Evolutionary conservation across 2,888 invertebrate genomes (phyloP).

Genomic region (Drosophila mettleri): DNA sequence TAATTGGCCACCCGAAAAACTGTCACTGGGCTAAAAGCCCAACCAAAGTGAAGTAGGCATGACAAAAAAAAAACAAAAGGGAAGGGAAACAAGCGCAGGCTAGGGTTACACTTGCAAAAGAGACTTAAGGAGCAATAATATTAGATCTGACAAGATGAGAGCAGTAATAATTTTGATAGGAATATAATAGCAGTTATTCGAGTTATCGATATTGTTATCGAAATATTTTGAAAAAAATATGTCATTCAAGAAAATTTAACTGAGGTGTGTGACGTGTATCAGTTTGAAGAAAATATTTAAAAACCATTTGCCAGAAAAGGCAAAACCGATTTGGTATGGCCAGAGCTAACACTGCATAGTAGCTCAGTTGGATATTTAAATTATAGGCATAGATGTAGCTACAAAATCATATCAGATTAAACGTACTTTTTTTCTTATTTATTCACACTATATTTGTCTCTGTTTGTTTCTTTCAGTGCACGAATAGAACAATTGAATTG

Average conservation of each 20-base stretch:
- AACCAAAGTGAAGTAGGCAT: background rate
- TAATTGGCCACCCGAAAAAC: slow-evolving; percentile 56
- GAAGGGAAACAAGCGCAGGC: background rate
- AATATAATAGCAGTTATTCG: background rate
- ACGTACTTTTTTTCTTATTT: background rate
- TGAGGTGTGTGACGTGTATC: too few species aligned
- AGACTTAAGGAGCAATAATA: background rate
- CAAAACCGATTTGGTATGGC: background rate
- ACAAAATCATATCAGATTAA: background rate
- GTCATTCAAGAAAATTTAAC: too few species aligned
- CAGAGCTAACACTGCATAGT: too few species aligned
- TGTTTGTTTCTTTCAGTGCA: background rate
- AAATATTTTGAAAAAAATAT: background rate
- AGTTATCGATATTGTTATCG: background rate
- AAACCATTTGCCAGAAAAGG: background rate
- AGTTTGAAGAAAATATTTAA: background rate
- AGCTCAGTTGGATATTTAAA: background rate
- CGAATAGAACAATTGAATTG: slow-evolving; percentile 61
- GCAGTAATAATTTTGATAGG: background rate
- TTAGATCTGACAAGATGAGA: too few species aligned
- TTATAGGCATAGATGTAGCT: background rate
- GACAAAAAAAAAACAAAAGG: background rate
- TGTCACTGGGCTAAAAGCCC: slow-evolving; percentile 32
- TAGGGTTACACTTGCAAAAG: slow-evolving; percentile 2
- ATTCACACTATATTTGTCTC: background rate